Evolutionary conservation across 2,113 vertebrate genomes (phyloP), one percentile per base, ranked within the genome.

Genomic region (Ctenodactylus gundi): DNA sequence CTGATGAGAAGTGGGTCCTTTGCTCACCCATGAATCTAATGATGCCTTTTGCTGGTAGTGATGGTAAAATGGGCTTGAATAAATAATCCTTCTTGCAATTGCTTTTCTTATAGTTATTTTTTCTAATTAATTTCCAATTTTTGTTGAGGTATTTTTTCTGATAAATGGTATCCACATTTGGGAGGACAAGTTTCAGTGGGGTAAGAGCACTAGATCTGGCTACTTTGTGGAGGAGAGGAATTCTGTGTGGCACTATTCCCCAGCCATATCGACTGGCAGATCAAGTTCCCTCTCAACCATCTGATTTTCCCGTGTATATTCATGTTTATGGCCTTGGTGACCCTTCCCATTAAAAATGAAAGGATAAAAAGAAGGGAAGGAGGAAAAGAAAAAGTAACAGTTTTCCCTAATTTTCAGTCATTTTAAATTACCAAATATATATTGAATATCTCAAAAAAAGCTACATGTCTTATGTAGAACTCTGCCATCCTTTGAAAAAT

Each of bases 51-150:
- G 34, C 9, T 62, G 27, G 41, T 55, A 18, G 31, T 8, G 34
- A 6, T 39, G 36, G 41, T 53, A 78, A 29, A 14, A 67, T 27
- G 25, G 18, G 20, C 31, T 83, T 78, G 23, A 57, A 7, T 58
- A 60, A 3, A n/a, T 84, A n/a, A 10, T 77, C 68, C 57, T 86
- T 76, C 17, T 27, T 88, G 53, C 15, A 85, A 90, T 76, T 68
- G n/a, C 44, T 29, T 85, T 60, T 81, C 94, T 75, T 90, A 27
- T 23, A 51, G 14, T 90, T 86, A 89, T 51, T 96, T 91, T 92
- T 11, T 46, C 44, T 94, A 70, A 75, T 62, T 58, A 55, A 89
- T 23, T 87, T 95, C 70, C 6, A 57, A 31, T 62, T 78, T 82
- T 58, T 88, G 6, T 55, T 23, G 65, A 85, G 18, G 75, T 75